Base-by-base conservation (phyloP, 2,888 invertebrate genomes). In the Tipula vernalis region DNA sequence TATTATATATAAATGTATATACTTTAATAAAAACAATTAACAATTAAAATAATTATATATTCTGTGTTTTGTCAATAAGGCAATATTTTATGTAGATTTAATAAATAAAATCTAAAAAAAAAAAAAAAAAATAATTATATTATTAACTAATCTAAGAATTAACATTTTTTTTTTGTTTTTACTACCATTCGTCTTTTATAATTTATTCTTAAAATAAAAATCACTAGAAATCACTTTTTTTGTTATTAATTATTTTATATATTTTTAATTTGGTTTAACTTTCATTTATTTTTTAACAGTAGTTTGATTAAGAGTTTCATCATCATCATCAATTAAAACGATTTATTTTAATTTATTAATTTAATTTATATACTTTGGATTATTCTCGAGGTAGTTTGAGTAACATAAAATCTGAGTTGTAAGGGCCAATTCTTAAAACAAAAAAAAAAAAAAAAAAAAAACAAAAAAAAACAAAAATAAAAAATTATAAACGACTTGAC, bases 161-260 rank as follows among this genome's bases (percentile, higher is more conserved):
- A 84, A 84, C 84, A 84, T 84, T 84, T 84, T 28, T n/a, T 28
- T 36, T 84, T 84, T 84, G 36, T 39, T 84, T 84, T 84, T 84
- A 36, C 39, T 84, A 36, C 41, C 41, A 39, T 84, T 84, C 41
- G 41, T 39, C 36, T 84, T 84, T 41, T 41, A 39, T 84, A 84
- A 84, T 84, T 84, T 84, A 39, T 39, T 15, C 36, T 39, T 39
- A 84, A 84, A 84, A 41, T 84, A 84, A 84, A 84, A 84, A 84
- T 84, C 84, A 84, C 84, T 84, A 84, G 84, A 84, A 84, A 84
- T 84, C 84, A 84, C 84, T 41, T 84, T 84, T 84, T 41, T 84
- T 84, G 36, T 39, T 84, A 84, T 39, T 83, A 83, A 83, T 83
- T 84, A 84, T 84, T 84, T 84, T 84, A 39, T 84, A 39, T 84